Percentiles rank a stretch among this genome's conserved stretches.
These are phyloP conservation scores for Heliconius ismenius DNA, from an alignment of 2,888 invertebrate species.

Conservation along the genomic window DNA sequence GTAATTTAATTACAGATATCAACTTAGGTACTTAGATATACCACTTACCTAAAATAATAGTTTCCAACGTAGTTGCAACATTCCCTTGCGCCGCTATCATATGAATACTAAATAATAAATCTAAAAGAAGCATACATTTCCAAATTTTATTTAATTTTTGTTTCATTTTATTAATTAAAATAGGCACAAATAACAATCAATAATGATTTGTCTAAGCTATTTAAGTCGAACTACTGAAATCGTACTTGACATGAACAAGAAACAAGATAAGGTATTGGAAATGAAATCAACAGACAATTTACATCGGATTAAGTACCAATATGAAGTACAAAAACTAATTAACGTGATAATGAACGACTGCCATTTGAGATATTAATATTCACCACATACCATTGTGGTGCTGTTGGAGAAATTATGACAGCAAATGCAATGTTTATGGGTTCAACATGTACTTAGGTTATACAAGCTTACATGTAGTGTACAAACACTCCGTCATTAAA, in stretches of 20 bases:
- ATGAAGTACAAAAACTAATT: constrained; percentile 12
- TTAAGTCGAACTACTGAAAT: neutral
- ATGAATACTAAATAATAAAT: neutral
- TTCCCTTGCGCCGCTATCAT: neutral
- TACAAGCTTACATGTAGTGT: too few relatives aligned
- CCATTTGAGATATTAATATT: neutral
- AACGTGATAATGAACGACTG: neutral
- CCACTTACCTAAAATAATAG: constrained; percentile 34
- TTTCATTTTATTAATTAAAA: neutral
- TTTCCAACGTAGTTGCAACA: constrained; percentile 28
- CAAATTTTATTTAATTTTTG: neutral
- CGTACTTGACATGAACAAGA: neutral
- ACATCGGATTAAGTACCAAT: constrained; percentile 9
- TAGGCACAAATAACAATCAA: neutral
- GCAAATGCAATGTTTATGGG: too few relatives aligned
- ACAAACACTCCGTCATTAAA: too few relatives aligned
- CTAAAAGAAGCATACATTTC: neutral
- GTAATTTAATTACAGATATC: too few relatives aligned
- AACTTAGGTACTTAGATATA: neutral
- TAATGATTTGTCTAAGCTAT: neutral
- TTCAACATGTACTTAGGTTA: too few relatives aligned
- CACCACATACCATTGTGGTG: too few relatives aligned
- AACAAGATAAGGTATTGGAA: neutral
- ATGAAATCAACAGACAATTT: neutral
- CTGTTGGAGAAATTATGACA: too few relatives aligned